Percentiles rank a stretch among this genome's conserved stretches.
Conservation (phyloP, 2,888 invertebrate species). For the Blastobasis adustella region DNA sequence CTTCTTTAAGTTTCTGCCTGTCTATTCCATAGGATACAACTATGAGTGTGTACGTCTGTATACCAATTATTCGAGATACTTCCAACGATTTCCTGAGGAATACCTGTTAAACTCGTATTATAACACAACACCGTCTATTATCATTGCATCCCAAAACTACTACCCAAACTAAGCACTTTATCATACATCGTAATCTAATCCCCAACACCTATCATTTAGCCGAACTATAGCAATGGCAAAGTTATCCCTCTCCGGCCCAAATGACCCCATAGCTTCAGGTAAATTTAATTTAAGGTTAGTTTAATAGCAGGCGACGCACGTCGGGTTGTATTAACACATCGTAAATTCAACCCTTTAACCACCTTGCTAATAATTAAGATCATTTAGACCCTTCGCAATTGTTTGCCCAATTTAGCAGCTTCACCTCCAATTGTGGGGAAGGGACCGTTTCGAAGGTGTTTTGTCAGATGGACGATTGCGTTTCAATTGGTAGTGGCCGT, state of each 20-base stretch:
- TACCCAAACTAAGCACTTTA: too few species aligned
- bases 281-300: conserved; percentile 63
- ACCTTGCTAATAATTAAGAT: conserved; percentile 71
- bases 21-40: too few species aligned
- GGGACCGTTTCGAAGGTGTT: conserved; percentile 10
- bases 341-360: conserved; percentile 66
- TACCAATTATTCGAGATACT: too few species aligned
- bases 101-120: too few species aligned
- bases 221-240: conserved; percentile 9
- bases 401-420: conserved; percentile 49
- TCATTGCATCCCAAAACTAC: too few species aligned
- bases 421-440: conserved; percentile 33
- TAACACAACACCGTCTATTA: too few species aligned
- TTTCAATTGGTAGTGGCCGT: too few species aligned
- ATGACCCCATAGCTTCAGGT: conserved; percentile 48
- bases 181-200: too few species aligned
- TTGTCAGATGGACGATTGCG: not conserved
- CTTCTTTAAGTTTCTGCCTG: too few species aligned
- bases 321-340: conserved; percentile 64
- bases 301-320: conserved; percentile 56
- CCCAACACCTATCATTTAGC: not conserved
- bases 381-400: conserved; percentile 27
- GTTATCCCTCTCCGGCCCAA: conserved; percentile 23
- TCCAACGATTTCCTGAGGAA: too few species aligned
- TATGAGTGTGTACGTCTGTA: too few species aligned